These are phyloP conservation scores for Lerema accius DNA, from an alignment of 1,140 invertebrate genomes.

Conservation along the genomic window DNA sequence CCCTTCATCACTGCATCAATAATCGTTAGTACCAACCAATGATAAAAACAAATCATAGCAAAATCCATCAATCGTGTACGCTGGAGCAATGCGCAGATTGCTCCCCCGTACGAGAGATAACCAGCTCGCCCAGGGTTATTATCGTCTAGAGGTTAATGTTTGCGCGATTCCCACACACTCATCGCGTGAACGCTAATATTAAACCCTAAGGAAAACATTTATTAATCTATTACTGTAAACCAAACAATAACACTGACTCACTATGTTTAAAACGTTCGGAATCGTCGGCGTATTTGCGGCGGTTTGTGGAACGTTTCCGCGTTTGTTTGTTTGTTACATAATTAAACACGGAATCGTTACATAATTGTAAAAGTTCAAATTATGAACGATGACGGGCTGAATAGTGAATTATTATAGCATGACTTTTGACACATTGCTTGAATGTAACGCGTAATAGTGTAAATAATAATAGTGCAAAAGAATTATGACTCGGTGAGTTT, in stretches of 20 bases:
- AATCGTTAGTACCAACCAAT: no score
- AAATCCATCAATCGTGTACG: constrained; percentile 7
- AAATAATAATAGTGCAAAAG: no score
- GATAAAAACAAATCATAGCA: neutral
- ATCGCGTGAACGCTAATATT: constrained; percentile 33
- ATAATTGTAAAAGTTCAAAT: constrained; percentile 13
- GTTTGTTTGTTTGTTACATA: constrained; percentile 15
- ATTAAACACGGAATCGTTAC: constrained; percentile 2
- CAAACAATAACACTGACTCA: constrained; percentile 26
- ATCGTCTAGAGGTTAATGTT: constrained; percentile 31
- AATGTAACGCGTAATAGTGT: neutral
- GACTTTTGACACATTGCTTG: neutral
- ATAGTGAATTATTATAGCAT: neutral
- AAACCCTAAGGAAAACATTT: constrained; percentile 2
- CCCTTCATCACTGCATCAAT: no score
- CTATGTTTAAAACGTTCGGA: neutral
- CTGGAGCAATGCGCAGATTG: constrained; percentile 12
- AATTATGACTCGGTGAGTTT: no score
- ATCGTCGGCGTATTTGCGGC: constrained; percentile 1
- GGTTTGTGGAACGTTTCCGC: constrained; percentile 25
- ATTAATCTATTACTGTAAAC: constrained; percentile 19
- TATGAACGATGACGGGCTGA: neutral
- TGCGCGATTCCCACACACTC: constrained; percentile 12
- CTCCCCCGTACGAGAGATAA: constrained; percentile 2
- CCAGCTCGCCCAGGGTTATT: constrained; percentile 6